A percentile compares a stretch with the other conserved stretches of the same genome.
These are phyloP conservation scores for Papilio glaucus DNA, from an alignment of 1,140 invertebrate species.

Conservation along the genomic window DNA sequence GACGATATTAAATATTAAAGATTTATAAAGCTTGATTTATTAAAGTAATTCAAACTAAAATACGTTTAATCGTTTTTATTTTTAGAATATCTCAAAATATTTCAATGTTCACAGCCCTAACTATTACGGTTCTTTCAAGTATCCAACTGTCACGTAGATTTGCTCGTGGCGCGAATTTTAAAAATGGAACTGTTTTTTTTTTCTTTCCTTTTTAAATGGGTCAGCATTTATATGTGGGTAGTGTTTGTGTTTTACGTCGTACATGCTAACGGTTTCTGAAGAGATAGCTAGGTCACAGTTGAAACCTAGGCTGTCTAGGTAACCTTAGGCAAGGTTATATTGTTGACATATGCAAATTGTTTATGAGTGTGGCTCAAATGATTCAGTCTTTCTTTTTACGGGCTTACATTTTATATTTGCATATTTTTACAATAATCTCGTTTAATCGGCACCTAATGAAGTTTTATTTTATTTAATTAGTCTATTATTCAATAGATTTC, in stretches of 20 bases:
- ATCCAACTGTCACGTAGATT: slow-evolving; percentile 45
- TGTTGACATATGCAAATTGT: neutral
- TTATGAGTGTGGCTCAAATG: neutral
- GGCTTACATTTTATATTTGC: neutral
- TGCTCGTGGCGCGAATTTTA: slow-evolving; percentile 68
- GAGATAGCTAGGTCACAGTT: slow-evolving; percentile 43
- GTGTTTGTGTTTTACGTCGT: slow-evolving; percentile 30
- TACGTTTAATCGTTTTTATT: slow-evolving; percentile 23
- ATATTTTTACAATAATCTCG: neutral
- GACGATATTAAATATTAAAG: neutral
- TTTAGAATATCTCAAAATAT: slow-evolving; percentile 37
- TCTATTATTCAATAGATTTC: slow-evolving; percentile 1
- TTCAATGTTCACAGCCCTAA: slow-evolving; percentile 40
- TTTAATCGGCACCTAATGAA: neutral
- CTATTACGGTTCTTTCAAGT: slow-evolving; percentile 49
- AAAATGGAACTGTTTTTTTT: slow-evolving; percentile 65
- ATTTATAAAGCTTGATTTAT: neutral
- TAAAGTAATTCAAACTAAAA: neutral
- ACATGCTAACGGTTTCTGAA: slow-evolving; percentile 27
- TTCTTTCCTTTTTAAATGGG: slow-evolving; percentile 55
- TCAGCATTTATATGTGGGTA: slow-evolving; percentile 58
- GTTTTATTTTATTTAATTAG: slow-evolving; percentile 12
- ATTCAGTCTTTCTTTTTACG: neutral
- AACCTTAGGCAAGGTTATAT: slow-evolving; percentile 47
- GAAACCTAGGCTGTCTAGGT: slow-evolving; percentile 44